Evolutionary conservation across 2,113 vertebrate species (phyloP).

Genomic region (Microcebus murinus): DNA sequence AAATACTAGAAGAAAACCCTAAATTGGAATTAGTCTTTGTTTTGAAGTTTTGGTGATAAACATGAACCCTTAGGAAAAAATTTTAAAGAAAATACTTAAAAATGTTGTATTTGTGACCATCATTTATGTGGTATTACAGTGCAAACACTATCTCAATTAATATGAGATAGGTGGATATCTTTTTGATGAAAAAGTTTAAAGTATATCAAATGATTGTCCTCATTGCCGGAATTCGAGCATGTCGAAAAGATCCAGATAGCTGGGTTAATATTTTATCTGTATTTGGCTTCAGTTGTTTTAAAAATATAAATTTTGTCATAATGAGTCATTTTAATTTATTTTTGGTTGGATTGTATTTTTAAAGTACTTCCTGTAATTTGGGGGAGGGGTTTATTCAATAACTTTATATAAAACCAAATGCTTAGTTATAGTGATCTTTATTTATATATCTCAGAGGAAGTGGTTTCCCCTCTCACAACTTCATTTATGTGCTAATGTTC

Average conservation of each 20-base stretch:
- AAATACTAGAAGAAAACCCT: slow-evolving; percentile 27
- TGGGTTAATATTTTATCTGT: slow-evolving; percentile 19
- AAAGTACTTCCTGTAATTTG: neutral
- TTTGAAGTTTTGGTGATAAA: neutral
- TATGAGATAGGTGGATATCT: neutral
- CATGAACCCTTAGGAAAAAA: neutral
- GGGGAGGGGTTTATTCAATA: neutral
- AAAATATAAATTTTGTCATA: slow-evolving; percentile 3
- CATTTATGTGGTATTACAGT: neutral
- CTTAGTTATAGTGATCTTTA: neutral
- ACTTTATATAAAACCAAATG: neutral
- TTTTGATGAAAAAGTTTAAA: slow-evolving; percentile 18
- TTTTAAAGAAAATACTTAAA: neutral
- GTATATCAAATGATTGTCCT: neutral
- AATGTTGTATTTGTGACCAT: neutral
- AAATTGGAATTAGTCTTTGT: neutral
- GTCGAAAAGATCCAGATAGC: neutral
- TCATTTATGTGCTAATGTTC: slow-evolving; percentile 35
- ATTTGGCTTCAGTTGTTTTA: slow-evolving; percentile 40
- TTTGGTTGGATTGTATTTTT: slow-evolving; percentile 20
- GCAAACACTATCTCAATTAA: neutral
- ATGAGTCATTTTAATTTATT: neutral
- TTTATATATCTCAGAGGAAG: neutral
- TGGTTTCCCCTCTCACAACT: neutral
- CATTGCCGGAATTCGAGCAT: neutral